phyloP scores from a whole-genome alignment of 2,888 invertebrate species.

The Carcina quercana region DNA sequence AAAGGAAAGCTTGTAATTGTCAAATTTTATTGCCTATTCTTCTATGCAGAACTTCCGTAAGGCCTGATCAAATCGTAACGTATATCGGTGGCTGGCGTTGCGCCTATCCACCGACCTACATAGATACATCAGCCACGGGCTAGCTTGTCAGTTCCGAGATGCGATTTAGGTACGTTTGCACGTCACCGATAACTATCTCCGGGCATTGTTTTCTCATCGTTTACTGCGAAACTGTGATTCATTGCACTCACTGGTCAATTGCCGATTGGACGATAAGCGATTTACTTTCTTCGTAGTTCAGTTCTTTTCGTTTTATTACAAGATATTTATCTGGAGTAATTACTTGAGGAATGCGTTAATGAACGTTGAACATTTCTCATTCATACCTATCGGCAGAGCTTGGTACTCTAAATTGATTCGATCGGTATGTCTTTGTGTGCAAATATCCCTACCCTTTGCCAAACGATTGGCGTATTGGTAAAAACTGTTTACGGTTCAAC shows the following conservation, averaged over 20 bases:
- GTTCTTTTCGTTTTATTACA: conserved; percentile 24
- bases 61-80: conserved; percentile 22
- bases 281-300: conserved; percentile 34
- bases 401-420: not conserved
- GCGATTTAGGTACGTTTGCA: conserved; percentile 33
- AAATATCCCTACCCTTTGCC: conserved; percentile 17
- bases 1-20: conserved; percentile 35
- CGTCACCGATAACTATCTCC: conserved; percentile 35
- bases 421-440: not conserved
- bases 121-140: conserved; percentile 18
- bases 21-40: conserved; percentile 29
- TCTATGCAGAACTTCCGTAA: conserved; percentile 21
- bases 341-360: not conserved
- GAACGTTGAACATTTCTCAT: not conserved
- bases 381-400: too few relatives aligned
- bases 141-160: conserved; percentile 25
- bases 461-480: conserved; percentile 29
- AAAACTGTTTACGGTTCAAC: conserved; percentile 43
- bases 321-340: conserved; percentile 18
- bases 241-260: conserved; percentile 30
- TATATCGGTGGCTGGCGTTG: conserved; percentile 23
- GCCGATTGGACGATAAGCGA: conserved; percentile 30
- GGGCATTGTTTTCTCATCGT: conserved; percentile 37
- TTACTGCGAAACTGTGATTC: conserved; percentile 37
- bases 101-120: conserved; percentile 23